Conservation (phyloP, 2,113 vertebrate genomes). For the Triplophysa tibetana region DNA sequence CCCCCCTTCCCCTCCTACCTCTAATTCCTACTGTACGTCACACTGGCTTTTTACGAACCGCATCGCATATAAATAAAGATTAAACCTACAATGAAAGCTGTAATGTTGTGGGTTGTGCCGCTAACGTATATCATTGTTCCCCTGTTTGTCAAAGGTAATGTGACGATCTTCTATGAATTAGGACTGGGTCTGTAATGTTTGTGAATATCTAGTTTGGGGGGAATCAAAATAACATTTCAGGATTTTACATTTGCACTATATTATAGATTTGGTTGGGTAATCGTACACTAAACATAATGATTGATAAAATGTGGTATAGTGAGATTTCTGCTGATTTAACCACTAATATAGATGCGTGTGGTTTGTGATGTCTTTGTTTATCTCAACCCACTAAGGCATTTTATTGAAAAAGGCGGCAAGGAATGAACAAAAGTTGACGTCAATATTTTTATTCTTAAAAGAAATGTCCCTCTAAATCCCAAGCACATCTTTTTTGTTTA, state of each 20-base stretch:
- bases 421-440: background rate
- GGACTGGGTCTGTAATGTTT: background rate
- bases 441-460: constrained; percentile 5
- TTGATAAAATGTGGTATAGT: too few relatives aligned
- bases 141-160: background rate
- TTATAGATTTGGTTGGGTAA: too few relatives aligned
- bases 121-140: background rate
- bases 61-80: background rate
- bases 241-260: too few relatives aligned
- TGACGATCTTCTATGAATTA: too few relatives aligned
- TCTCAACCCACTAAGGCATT: background rate
- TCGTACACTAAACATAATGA: too few relatives aligned
- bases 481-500: background rate
- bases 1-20: background rate
- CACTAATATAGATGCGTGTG: background rate
- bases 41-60: background rate
- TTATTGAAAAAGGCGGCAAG: background rate
- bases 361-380: constrained; percentile 3
- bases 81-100: background rate
- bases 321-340: background rate
- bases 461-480: background rate
- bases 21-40: constrained; percentile 4
- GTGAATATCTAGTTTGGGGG: too few relatives aligned
- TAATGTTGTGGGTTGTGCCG: background rate
- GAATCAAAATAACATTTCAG: too few relatives aligned